phyloP scores from a whole-genome alignment of 2,888 invertebrate species.

The Rapana venosa region DNA sequence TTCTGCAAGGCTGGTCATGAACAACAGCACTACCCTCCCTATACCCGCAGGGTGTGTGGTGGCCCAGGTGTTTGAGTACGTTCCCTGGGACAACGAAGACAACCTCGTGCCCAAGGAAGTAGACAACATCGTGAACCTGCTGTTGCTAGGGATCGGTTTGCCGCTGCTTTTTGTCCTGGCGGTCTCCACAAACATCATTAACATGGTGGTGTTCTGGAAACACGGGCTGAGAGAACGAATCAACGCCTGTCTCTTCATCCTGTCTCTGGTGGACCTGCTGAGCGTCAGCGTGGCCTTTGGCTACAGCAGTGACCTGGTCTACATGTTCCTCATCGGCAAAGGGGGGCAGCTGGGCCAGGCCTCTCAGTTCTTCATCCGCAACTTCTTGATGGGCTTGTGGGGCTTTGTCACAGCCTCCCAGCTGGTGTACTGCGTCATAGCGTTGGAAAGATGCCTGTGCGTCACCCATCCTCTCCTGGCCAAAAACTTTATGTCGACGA shows the following conservation, averaged over 20 bases:
- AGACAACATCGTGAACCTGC: neutral
- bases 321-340: neutral
- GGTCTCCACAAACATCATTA: neutral
- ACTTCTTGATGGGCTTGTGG: neutral
- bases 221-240: neutral
- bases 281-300: neutral
- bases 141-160: neutral
- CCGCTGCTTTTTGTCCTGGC: neutral
- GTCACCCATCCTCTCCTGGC: conserved; percentile 7
- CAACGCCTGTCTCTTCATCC: neutral
- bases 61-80: neutral
- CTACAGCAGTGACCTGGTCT: neutral
- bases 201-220: conserved; percentile 7
- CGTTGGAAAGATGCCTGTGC: neutral
- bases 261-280: neutral
- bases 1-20: neutral
- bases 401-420: neutral
- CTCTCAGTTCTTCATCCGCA: neutral
- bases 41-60: neutral
- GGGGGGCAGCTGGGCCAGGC: neutral
- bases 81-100: neutral
- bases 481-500: neutral
- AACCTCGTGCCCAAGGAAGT: neutral
- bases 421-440: neutral
- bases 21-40: neutral